Percentiles rank a stretch among this genome's conserved stretches.
phyloP scores from a whole-genome alignment of 2,113 vertebrate genomes.

The Porphyrio hochstetteri region DNA sequence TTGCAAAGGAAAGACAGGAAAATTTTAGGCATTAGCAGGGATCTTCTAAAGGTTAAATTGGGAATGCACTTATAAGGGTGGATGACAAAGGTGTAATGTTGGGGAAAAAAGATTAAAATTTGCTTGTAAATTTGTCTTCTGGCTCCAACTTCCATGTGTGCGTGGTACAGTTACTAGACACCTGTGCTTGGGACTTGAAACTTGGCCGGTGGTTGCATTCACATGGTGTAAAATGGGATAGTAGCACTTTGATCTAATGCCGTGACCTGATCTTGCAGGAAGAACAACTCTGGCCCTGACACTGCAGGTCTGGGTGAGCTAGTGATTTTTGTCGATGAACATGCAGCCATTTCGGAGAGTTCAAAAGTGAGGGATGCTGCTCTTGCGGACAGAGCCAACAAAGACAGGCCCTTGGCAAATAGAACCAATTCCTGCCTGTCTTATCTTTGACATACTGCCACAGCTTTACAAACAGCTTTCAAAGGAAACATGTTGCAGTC shows the following conservation, averaged over 20 bases:
- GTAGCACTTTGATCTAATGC: slow-evolving; percentile 41
- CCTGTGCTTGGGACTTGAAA: slow-evolving; percentile 8
- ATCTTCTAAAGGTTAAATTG: neutral
- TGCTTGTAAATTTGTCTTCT: neutral
- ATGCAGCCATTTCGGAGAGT: neutral
- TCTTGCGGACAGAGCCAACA: neutral
- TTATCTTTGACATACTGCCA: slow-evolving; percentile 58
- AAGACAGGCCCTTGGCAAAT: slow-evolving; percentile 33
- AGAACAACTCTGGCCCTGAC: neutral
- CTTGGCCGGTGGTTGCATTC: slow-evolving; percentile 15
- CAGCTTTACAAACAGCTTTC: slow-evolving; percentile 57
- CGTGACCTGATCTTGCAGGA: slow-evolving; percentile 55
- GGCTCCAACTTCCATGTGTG: neutral
- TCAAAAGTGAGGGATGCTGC: slow-evolving; percentile 33
- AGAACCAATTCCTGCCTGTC: slow-evolving; percentile 29
- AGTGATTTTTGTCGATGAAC: neutral
- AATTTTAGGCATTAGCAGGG: neutral
- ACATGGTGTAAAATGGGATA: neutral
- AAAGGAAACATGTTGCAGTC: slow-evolving; percentile 9
- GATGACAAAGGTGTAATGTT: neutral
- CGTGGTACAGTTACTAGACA: neutral
- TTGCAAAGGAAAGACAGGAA: neutral
- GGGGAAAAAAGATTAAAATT: neutral
- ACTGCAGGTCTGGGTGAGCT: neutral
- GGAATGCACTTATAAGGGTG: neutral